These are phyloP conservation scores for Rhinoraja longicauda DNA, from an alignment of 2,797 vertebrate species.

Conservation along the genomic window DNA sequence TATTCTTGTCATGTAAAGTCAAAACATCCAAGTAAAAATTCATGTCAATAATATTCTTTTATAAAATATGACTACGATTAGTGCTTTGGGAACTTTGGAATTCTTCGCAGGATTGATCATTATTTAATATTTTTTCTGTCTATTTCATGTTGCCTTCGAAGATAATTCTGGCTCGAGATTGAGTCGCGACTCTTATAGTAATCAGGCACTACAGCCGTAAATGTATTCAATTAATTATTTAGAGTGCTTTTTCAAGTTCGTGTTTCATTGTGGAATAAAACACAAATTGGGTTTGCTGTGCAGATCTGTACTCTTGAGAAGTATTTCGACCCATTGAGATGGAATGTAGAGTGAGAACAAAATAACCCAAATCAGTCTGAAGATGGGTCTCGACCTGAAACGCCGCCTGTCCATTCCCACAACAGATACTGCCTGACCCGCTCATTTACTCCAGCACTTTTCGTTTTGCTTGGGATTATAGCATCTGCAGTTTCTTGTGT, in stretches of 20 bases:
- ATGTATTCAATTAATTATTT: conserved; percentile 13
- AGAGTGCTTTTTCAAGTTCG: not conserved
- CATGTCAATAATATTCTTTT: not conserved
- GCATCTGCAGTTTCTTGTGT: no score
- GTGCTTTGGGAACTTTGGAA: not conserved
- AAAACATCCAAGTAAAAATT: not conserved
- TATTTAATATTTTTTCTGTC: not conserved
- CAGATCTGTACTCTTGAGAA: not conserved
- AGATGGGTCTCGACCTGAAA: no score
- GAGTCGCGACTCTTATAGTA: not conserved
- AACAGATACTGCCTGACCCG: no score
- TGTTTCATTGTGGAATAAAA: not conserved
- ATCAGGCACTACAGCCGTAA: not conserved
- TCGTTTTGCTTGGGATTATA: no score
- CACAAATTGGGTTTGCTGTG: not conserved
- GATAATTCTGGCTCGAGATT: not conserved
- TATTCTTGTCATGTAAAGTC: not conserved
- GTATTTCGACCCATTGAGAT: not conserved
- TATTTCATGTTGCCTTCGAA: not conserved
- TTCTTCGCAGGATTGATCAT: not conserved
- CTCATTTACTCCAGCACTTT: no score
- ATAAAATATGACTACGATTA: not conserved
- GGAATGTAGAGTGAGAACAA: not conserved
- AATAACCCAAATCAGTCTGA: not conserved
- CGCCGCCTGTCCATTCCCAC: no score